Evolutionary conservation across 2,113 vertebrate species (phyloP).

Genomic region (Sinocyclocheilus maitianheensis): DNA sequence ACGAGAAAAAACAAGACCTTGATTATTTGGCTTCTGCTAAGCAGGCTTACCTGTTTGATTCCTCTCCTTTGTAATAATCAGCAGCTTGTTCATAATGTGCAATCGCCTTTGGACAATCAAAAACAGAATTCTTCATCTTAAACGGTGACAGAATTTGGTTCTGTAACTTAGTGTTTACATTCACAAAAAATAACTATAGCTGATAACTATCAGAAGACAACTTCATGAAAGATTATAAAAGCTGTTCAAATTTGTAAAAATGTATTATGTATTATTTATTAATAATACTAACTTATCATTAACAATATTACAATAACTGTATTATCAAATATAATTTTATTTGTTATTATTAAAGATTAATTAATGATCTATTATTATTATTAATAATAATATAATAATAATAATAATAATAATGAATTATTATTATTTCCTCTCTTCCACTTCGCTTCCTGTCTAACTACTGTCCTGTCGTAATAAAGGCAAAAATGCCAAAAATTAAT

Average conservation of each 20-base stretch:
- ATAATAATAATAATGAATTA: too few relatives aligned
- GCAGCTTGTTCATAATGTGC: constrained; percentile 98
- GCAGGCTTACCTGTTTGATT: constrained; percentile 90
- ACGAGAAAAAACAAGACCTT: background rate
- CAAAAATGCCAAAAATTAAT: too few relatives aligned
- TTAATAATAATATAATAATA: background rate
- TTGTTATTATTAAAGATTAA: too few relatives aligned
- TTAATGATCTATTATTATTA: background rate
- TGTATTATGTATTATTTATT: background rate
- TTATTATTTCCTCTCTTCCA: too few relatives aligned
- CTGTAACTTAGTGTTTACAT: background rate
- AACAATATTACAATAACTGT: too few relatives aligned
- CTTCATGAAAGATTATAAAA: background rate
- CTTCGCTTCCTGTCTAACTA: too few relatives aligned
- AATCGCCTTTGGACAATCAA: constrained; percentile 79
- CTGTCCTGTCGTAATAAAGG: too few relatives aligned
- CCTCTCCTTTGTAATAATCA: constrained; percentile 98
- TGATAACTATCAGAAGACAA: background rate
- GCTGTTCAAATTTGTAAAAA: background rate
- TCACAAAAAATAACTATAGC: background rate
- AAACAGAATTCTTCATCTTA: constrained; percentile 15
- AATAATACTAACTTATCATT: too few relatives aligned
- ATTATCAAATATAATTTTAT: too few relatives aligned
- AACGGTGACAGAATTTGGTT: background rate
- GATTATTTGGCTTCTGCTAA: background rate